phyloP scores from a whole-genome alignment of 2,888 invertebrate species.

The Coelinius sp. region DNA sequence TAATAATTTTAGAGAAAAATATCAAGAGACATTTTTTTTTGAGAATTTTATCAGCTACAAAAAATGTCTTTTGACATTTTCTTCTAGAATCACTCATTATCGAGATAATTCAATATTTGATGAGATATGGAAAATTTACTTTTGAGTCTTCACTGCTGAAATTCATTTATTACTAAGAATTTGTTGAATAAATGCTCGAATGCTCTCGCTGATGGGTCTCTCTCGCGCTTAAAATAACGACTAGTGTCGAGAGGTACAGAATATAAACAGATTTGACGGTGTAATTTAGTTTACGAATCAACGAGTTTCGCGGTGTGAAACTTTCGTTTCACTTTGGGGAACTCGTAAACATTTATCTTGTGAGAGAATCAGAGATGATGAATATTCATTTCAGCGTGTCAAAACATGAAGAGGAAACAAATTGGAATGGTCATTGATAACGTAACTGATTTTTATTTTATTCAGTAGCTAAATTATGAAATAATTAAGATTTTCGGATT shows the following conservation, averaged over 20 bases:
- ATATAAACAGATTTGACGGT: not conserved
- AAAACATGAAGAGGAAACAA: not conserved
- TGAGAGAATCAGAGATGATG: not conserved
- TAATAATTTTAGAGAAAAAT: too few relatives aligned
- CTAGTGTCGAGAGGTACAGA: not conserved
- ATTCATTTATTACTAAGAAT: not conserved
- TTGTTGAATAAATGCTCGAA: not conserved
- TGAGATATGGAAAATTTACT: too few relatives aligned
- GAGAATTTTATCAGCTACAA: too few relatives aligned
- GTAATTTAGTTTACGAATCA: conserved; percentile 31
- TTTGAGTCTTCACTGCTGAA: not conserved
- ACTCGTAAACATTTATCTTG: conserved; percentile 18
- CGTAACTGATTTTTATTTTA: not conserved
- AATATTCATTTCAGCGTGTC: not conserved
- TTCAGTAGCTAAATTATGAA: too few relatives aligned
- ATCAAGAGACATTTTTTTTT: too few relatives aligned
- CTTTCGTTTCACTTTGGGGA: conserved; percentile 30
- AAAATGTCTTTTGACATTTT: too few relatives aligned
- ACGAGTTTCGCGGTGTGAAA: conserved; percentile 20
- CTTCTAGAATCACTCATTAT: too few relatives aligned
- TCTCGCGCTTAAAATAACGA: not conserved
- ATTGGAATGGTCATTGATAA: not conserved
- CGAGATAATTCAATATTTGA: too few relatives aligned
- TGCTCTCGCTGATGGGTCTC: not conserved
- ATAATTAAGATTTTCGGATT: too few relatives aligned